These are phyloP conservation scores for Acrocephalus kingi DNA, from an alignment of 2,113 vertebrate genomes.

Conservation along the genomic window DNA sequence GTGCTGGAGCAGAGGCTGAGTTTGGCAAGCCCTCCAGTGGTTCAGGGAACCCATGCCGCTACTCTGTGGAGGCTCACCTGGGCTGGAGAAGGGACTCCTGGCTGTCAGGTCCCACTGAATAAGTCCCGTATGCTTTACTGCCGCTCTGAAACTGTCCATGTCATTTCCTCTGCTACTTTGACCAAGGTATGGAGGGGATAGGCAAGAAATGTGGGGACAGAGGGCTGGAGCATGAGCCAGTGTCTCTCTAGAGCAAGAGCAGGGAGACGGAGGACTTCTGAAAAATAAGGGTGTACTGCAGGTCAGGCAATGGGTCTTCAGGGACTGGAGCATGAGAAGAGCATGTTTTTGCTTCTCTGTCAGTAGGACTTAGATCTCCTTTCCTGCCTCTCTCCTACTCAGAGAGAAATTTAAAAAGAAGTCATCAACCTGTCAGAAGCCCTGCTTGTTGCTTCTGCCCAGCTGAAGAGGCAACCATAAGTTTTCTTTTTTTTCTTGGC, in stretches of 20 bases:
- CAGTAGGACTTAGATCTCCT: neutral
- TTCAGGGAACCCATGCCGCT: neutral
- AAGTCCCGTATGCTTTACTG: neutral
- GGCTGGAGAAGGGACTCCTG: neutral
- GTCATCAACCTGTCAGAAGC: neutral
- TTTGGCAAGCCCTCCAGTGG: neutral
- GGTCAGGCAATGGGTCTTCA: neutral
- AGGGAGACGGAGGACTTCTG: neutral
- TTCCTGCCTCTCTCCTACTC: neutral
- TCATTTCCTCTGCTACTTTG: neutral
- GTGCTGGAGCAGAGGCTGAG: neutral
- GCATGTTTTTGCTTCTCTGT: neutral
- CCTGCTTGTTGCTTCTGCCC: neutral
- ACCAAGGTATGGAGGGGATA: neutral
- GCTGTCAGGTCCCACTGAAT: neutral
- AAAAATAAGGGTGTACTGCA: neutral
- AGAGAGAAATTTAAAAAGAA: neutral
- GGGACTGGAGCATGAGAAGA: neutral
- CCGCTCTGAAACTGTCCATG: fast-evolving
- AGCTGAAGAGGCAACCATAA: neutral
- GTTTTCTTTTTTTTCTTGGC: neutral
- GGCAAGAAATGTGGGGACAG: neutral
- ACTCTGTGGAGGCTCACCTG: neutral
- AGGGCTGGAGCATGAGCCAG: neutral
- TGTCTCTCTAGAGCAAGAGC: neutral